phyloP scores from a whole-genome alignment of 2,888 invertebrate species.

The Athrips mouffetella region DNA sequence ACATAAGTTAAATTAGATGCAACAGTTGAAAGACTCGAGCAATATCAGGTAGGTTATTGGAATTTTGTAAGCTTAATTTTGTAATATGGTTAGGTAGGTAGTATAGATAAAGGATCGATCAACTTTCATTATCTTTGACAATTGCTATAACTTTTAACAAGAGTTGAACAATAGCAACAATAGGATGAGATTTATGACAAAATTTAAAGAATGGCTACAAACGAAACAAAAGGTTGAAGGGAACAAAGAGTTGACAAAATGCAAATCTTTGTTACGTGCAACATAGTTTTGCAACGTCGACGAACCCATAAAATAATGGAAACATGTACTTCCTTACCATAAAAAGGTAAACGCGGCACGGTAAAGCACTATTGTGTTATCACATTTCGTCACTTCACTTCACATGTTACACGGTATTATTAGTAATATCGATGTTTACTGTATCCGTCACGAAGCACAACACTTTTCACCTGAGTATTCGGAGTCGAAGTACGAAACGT shows the following conservation, averaged over 20 bases:
- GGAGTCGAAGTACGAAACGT: constrained; percentile 37
- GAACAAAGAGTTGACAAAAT: constrained; percentile 12
- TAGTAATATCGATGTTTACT: constrained; percentile 38
- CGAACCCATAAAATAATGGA: constrained; percentile 39
- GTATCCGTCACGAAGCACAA: constrained; percentile 46
- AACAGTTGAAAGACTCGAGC: too few species aligned
- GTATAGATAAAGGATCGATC: not conserved
- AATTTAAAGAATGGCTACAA: not conserved
- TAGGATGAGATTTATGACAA: constrained; percentile 10
- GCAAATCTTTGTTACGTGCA: constrained; percentile 10
- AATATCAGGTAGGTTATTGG: too few species aligned
- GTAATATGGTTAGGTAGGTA: too few species aligned
- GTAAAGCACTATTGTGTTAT: constrained; percentile 42
- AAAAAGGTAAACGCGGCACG: constrained; percentile 53
- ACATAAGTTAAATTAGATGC: too few species aligned
- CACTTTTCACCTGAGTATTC: constrained; percentile 45
- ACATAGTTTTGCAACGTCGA: constrained; percentile 31
- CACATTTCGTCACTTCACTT: constrained; percentile 59
- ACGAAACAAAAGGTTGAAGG: constrained; percentile 6
- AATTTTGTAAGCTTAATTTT: too few species aligned
- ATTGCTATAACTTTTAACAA: constrained; percentile 1
- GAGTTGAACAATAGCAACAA: not conserved
- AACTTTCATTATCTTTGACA: not conserved
- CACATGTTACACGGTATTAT: constrained; percentile 24
- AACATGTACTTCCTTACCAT: constrained; percentile 51